Evolutionary conservation across 1,140 invertebrate species (phyloP).

Genomic region (Rhynchophorus ferrugineus): DNA sequence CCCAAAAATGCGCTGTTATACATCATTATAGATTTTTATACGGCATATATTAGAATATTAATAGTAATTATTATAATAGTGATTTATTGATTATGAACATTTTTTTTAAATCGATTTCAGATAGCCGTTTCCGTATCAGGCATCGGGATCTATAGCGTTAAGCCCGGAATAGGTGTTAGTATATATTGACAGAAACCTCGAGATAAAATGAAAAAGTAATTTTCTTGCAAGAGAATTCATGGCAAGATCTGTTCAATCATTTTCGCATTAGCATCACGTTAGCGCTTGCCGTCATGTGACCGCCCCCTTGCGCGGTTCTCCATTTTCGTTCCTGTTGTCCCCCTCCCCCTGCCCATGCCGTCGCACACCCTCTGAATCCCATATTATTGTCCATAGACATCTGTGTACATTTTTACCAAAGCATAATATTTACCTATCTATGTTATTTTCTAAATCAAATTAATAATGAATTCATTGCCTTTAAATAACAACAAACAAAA

Average conservation of each 20-base stretch:
- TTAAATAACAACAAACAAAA: too few relatives aligned
- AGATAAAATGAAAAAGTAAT: slow-evolving; percentile 42
- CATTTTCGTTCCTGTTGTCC: neutral
- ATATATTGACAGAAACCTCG: slow-evolving; percentile 29
- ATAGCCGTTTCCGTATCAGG: neutral
- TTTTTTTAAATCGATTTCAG: too few relatives aligned
- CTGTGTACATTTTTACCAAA: neutral
- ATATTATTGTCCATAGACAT: neutral
- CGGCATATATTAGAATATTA: too few relatives aligned
- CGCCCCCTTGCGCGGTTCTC: slow-evolving; percentile 16
- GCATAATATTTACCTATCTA: too few relatives aligned
- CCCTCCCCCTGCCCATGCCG: too few relatives aligned
- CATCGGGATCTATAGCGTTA: neutral
- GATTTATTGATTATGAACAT: too few relatives aligned
- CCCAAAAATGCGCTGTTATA: too few relatives aligned
- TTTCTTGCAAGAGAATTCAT: slow-evolving; percentile 40
- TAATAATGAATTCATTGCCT: too few relatives aligned
- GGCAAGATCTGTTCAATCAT: slow-evolving; percentile 35
- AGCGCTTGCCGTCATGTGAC: slow-evolving; percentile 36
- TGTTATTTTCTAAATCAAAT: too few relatives aligned
- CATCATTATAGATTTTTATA: too few relatives aligned
- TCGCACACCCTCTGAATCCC: neutral
- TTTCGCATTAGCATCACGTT: slow-evolving; percentile 39
- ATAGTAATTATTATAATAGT: too few relatives aligned
- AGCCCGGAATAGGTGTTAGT: slow-evolving; percentile 10